phyloP scores from a whole-genome alignment of 1,140 invertebrate genomes.

The Nasonia giraulti region DNA sequence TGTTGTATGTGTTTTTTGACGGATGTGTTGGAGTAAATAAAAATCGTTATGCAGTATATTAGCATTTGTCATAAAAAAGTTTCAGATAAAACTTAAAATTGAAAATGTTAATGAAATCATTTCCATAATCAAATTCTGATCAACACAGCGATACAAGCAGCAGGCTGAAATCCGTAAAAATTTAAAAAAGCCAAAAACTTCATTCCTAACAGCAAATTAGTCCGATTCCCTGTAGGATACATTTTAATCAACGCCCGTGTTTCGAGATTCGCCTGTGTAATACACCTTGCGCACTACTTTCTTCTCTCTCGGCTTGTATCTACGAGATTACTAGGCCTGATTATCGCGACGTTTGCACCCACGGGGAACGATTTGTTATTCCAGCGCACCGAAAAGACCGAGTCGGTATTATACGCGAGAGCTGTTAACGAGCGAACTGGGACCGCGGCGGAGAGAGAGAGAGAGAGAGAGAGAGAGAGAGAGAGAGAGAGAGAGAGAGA shows the following conservation, averaged over 20 bases:
- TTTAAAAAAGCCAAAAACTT: neutral
- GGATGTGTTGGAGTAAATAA: neutral
- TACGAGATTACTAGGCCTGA: constrained; percentile 62
- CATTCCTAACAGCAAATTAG: neutral
- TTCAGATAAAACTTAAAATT: no score
- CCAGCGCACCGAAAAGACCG: constrained; percentile 39
- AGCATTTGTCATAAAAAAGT: no score
- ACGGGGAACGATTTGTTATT: constrained; percentile 66
- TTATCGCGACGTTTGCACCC: constrained; percentile 68
- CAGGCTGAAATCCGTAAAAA: neutral
- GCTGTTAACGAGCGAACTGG: constrained; percentile 17
- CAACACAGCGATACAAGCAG: no score
- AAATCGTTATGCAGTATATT: no score
- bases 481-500: no score
- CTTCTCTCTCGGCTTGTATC: neutral
- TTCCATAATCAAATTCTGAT: no score
- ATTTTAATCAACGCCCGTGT: neutral
- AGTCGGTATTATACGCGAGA: neutral
- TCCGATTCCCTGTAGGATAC: neutral
- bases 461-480: no score
- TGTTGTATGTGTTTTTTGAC: neutral
- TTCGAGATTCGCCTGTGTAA: neutral
- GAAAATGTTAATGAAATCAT: no score
- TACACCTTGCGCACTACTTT: neutral
- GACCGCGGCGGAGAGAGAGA: neutral